Conservation (phyloP, 2,113 vertebrate genomes). For the Neogale vison region DNA sequence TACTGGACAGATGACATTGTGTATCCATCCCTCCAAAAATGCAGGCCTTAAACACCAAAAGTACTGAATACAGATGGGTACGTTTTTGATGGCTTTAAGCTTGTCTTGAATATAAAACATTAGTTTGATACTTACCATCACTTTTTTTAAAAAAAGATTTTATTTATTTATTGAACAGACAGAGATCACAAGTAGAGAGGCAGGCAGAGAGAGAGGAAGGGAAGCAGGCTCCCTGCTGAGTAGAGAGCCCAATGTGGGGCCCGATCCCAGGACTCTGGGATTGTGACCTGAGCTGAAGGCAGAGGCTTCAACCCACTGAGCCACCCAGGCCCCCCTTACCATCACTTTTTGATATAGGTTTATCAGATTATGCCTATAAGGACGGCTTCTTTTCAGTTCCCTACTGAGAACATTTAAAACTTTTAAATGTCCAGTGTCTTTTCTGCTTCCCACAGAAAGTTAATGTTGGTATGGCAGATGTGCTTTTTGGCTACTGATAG, state of each 20-base stretch:
- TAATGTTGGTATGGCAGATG: slow-evolving; percentile 15
- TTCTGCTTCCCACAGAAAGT: slow-evolving; percentile 3
- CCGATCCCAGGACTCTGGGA: too few relatives aligned
- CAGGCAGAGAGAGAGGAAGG: too few relatives aligned
- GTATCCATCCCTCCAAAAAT: not conserved
- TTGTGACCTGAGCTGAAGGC: too few relatives aligned
- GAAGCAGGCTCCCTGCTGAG: too few relatives aligned
- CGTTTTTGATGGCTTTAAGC: slow-evolving; percentile 30
- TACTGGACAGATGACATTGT: not conserved
- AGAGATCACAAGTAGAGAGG: too few relatives aligned
- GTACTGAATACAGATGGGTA: slow-evolving; percentile 48
- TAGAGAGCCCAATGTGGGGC: too few relatives aligned
- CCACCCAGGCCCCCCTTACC: not conserved
- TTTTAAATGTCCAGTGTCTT: not conserved
- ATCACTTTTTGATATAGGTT: not conserved
- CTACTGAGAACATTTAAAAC: not conserved
- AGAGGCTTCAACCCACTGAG: too few relatives aligned
- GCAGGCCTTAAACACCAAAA: slow-evolving; percentile 25
- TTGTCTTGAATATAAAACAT: slow-evolving; percentile 68
- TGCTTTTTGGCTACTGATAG: not conserved
- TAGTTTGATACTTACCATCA: not conserved
- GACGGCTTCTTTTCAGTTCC: not conserved
- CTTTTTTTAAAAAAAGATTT: too few relatives aligned
- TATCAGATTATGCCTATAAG: not conserved
- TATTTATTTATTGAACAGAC: too few relatives aligned